A percentile compares a stretch with the other conserved stretches of the same genome.
These are phyloP conservation scores for Colinus virginianus DNA, from an alignment of 2,113 vertebrate species.

Conservation along the genomic window DNA sequence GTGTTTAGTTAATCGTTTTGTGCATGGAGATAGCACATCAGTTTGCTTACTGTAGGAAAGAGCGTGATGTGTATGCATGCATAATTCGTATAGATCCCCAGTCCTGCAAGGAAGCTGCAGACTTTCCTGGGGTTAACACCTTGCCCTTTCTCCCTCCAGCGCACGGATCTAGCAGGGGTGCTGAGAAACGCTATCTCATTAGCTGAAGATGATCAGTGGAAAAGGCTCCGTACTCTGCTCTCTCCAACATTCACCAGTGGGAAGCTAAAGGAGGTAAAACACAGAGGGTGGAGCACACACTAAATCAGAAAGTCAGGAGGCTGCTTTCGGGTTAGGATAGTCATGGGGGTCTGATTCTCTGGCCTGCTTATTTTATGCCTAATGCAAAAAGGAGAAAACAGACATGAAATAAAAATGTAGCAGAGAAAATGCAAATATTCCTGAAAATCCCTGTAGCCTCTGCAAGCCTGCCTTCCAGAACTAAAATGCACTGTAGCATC, in stretches of 20 bases:
- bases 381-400: background rate
- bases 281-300: background rate
- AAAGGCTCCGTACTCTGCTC: conserved; percentile 80
- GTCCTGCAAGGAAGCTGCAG: background rate
- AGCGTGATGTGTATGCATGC: background rate
- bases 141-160: conserved; percentile 25
- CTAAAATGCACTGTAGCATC: background rate
- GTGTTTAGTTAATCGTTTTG: background rate
- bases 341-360: background rate
- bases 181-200: conserved; percentile 50
- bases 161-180: conserved; percentile 11
- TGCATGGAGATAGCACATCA: background rate
- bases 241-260: conserved; percentile 88
- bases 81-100: background rate
- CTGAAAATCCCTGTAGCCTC: background rate
- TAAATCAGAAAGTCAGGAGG: background rate
- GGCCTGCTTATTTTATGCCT: background rate
- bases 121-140: background rate
- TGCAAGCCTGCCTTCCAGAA: background rate
- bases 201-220: conserved; percentile 84
- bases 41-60: background rate
- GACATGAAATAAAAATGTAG: background rate
- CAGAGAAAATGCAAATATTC: conserved; percentile 6
- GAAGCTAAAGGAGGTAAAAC: conserved; percentile 85
- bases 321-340: background rate